phyloP scores from a whole-genome alignment of 2,888 invertebrate species.

The Cinara cedri region DNA sequence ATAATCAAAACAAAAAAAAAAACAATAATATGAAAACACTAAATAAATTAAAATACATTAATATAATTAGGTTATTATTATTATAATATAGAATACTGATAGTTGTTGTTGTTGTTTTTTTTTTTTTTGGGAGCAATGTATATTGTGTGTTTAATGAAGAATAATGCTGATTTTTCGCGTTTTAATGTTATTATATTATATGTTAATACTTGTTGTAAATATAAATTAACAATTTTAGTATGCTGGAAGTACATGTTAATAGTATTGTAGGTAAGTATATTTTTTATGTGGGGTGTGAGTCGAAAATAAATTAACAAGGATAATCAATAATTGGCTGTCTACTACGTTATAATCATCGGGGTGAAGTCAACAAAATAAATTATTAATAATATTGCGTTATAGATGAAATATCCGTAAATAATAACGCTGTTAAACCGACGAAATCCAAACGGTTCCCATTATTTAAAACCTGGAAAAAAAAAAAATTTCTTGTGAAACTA shows the following conservation, averaged over 20 bases:
- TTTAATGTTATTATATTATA: background rate
- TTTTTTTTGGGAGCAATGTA: conserved; percentile 8
- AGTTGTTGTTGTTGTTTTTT: conserved; percentile 7
- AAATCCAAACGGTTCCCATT: conserved; percentile 36
- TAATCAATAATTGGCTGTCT: conserved; percentile 12
- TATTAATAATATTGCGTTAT: conserved; percentile 45
- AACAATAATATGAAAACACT: conserved; percentile 16
- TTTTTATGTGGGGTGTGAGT: too few species aligned
- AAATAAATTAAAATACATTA: conserved; percentile 14
- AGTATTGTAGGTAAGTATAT: background rate
- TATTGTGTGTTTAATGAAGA: background rate
- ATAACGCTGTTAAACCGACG: conserved; percentile 49
- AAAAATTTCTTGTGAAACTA: background rate
- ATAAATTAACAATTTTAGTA: background rate
- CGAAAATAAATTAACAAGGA: conserved; percentile 15
- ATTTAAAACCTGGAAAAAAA: conserved; percentile 50
- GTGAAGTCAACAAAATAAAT: conserved; percentile 33
- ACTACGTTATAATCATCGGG: background rate
- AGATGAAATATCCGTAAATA: conserved; percentile 51
- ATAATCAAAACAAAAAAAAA: conserved; percentile 20
- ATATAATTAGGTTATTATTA: too few species aligned
- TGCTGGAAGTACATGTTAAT: conserved; percentile 6
- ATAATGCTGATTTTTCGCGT: background rate
- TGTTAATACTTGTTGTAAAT: background rate
- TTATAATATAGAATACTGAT: conserved; percentile 44